These are phyloP conservation scores for Pilophorus perplexus DNA, from an alignment of 2,888 invertebrate species.

Conservation along the genomic window DNA sequence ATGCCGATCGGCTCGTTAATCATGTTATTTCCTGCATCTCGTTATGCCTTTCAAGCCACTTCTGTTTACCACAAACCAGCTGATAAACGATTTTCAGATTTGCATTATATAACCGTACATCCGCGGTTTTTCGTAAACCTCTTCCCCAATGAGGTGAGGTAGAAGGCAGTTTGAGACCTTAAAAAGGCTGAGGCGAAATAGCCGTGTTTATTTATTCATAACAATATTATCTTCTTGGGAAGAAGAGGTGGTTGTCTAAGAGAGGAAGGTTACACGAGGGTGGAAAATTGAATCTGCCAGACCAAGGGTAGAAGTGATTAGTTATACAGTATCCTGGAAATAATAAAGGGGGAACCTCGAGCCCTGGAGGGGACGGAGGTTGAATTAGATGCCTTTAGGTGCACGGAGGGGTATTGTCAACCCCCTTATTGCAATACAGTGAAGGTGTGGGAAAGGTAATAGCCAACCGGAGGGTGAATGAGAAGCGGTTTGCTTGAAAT, in stretches of 20 bases:
- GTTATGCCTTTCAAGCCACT: too few species aligned
- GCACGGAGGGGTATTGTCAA: constrained; percentile 31
- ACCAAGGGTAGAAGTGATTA: constrained; percentile 40
- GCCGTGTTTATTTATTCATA: constrained; percentile 39
- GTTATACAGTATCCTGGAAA: constrained; percentile 41
- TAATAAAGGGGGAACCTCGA: constrained; percentile 28
- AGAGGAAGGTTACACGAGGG: constrained; percentile 11
- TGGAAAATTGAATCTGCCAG: constrained; percentile 40
- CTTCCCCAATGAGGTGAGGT: not conserved
- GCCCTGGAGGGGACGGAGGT: not conserved
- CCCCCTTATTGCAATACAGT: constrained; percentile 30
- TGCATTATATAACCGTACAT: too few species aligned
- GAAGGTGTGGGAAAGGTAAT: not conserved
- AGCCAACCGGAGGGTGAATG: not conserved
- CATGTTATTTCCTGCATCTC: too few species aligned
- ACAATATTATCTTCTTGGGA: constrained; percentile 33
- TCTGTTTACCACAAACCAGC: too few species aligned
- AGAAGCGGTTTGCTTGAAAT: constrained; percentile 24
- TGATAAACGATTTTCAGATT: too few species aligned
- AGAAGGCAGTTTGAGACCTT: not conserved
- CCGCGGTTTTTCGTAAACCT: not conserved
- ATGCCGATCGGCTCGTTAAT: too few species aligned
- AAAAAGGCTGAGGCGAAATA: constrained; percentile 11
- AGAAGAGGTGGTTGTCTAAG: not conserved
- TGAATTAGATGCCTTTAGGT: constrained; percentile 30